A percentile compares a stretch with the other conserved stretches of the same genome.
Conservation (phyloP, 2,888 invertebrate species). For the Ectemnius cavifrons region DNA sequence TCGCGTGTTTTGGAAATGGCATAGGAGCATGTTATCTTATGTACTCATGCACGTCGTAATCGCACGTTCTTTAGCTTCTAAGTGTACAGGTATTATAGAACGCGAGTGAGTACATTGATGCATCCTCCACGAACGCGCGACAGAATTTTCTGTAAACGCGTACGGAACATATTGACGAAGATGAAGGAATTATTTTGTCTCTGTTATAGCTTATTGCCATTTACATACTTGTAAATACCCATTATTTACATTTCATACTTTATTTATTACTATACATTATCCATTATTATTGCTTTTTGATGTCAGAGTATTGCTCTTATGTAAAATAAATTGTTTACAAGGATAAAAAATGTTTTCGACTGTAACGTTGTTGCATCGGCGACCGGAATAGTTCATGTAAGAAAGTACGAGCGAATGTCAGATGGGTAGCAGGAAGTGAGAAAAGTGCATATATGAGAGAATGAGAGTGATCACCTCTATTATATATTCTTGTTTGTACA, state of each 20-base stretch:
- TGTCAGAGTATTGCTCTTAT: constrained; percentile 73
- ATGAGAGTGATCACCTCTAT: constrained; percentile 26
- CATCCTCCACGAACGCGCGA: constrained; percentile 47
- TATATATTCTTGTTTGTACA: constrained; percentile 66
- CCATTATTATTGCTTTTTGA: constrained; percentile 66
- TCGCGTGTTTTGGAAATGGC: constrained; percentile 49
- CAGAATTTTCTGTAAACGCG: constrained; percentile 55
- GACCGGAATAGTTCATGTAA: constrained; percentile 20
- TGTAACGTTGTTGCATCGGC: constrained; percentile 65
- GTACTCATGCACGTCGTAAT: constrained; percentile 41
- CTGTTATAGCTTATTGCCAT: constrained; percentile 76
- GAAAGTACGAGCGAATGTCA: constrained; percentile 10
- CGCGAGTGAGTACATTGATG: constrained; percentile 50
- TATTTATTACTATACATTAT: constrained; percentile 76
- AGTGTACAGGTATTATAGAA: constrained; percentile 69
- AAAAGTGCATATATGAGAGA: constrained; percentile 10
- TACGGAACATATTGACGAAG: constrained; percentile 57
- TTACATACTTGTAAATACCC: constrained; percentile 77
- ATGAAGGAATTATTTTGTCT: constrained; percentile 67
- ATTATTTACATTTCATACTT: constrained; percentile 77
- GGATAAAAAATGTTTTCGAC: constrained; percentile 65
- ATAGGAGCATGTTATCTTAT: constrained; percentile 45
- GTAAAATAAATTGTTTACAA: constrained; percentile 77
- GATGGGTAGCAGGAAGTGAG: constrained; percentile 20
- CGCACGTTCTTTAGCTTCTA: constrained; percentile 67